Base-by-base conservation (phyloP, 2,113 vertebrate genomes). In the Parus major region DNA sequence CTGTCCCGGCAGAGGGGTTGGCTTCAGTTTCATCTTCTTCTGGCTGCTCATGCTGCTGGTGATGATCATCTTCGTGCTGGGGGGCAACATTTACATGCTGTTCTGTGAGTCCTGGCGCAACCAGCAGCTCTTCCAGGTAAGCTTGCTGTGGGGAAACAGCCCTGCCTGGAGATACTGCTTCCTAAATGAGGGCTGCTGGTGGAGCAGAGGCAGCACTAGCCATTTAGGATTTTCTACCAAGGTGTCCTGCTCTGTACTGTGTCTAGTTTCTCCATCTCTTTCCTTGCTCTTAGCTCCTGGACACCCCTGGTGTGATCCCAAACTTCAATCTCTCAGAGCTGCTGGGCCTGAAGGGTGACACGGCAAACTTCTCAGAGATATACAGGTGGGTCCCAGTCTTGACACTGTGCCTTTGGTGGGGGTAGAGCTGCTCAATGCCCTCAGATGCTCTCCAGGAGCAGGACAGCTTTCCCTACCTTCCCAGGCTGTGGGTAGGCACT, bases 41-140 rank as follows among this genome's bases (percentile, higher is more conserved):
- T 99, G 99, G 99, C 94, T 99, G 50, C 97, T 99, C 81, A 99
- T 99, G 98, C 84, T 99, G 31, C 21, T 97, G 63, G 98, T 99
- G 70, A 56, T 97, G 65, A 28, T 98, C 79, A 87, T 97, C 33
- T 99, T 99, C 6, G 4, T 98, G 57, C 35, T 98, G 44, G 98
- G 98, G 5, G 98, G 98, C 12, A 98, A 98, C 19, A 2, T 57
- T 59, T 98, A 98, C 88, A 77, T 98, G 12, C 14, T 99, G 7
- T 2, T 98, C 49, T 99, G 99, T 42, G 94, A 89, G 76, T 97
- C 99, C 33, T 99, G 98, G 98, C 77, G 1, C 42, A 96, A 39
- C 31, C 97, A 98, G 85, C 83, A 98, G 69, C 96, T 99, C 46
- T 91, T 99, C 14, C 57, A 98, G 98, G 99, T 99, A 96, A 95